Base-by-base conservation (phyloP, 2,797 vertebrate genomes). In the Peromyscus melanophrys region DNA sequence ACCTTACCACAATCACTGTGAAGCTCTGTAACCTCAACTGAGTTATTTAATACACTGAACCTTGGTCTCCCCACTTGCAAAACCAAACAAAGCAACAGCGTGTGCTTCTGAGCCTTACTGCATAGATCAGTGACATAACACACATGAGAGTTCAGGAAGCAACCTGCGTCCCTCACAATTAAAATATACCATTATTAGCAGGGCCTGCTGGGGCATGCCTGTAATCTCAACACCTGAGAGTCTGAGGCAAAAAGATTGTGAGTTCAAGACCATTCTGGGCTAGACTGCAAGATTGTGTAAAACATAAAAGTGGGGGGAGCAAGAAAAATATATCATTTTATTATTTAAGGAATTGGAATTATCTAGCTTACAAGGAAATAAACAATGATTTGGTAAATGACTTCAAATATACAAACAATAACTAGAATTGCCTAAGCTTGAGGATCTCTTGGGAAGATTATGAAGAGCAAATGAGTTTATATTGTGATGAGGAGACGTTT, bases 351-450 rank as follows among this genome's bases (percentile, higher is more conserved):
- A 84, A 37, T 40, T 49, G 37, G 23, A 76, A 69, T 43, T 52
- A 43, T 55, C 77, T 76, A 52, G 9, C 63, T 88, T 86, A 89
- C n/a, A 75, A 94, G 37, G 92, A 89, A 92, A 76, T 55, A 90
- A 81, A 71, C 4, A 34, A 52, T 73, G 17, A 61, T 83, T 82
- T 87, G 31, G 78, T 23, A 65, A 87, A 46, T 63, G 11, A 25
- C 67, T 88, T 95, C 78, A 23, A 55, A 52, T 65, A 71, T 57
- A 34, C 13, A 55, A 57, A 77, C 9, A 57, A 43, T 89, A 67
- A 75, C 17, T 88, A 88, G 19, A 57, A 73, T n/a, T 10, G 34
- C 17, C 46, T 73, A 80, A 61, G 27, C 55, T 12, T 84, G 16
- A 8, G 9, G 57, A 65, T 61, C n/a, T 75, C 29, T 23, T 81